These are phyloP conservation scores for Eupithecia centaureata DNA, from an alignment of 2,888 invertebrate species.

Conservation along the genomic window DNA sequence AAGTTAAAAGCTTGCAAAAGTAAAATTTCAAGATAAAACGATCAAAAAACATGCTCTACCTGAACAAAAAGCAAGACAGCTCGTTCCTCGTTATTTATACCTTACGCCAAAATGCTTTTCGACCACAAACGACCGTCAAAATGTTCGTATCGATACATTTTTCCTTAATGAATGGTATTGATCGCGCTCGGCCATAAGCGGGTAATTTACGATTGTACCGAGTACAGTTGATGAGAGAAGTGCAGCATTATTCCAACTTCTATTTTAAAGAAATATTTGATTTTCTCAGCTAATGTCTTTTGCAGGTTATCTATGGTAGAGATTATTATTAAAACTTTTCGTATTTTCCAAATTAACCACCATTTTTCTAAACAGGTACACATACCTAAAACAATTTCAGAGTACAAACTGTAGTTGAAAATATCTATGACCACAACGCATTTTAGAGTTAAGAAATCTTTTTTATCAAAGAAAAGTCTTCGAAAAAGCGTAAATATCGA, in stretches of 20 bases:
- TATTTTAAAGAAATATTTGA: too few species aligned
- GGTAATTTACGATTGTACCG: constrained; percentile 70
- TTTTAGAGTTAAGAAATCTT: too few species aligned
- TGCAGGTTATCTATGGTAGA: too few species aligned
- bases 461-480: not conserved
- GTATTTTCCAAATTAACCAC: too few species aligned
- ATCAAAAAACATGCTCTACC: constrained; percentile 13
- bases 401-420: too few species aligned
- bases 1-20: constrained; percentile 5
- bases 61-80: constrained; percentile 37
- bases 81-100: constrained; percentile 56
- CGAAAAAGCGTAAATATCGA: not conserved
- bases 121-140: constrained; percentile 63
- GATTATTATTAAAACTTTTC: too few species aligned
- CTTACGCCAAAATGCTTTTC: constrained; percentile 55
- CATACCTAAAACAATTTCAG: too few species aligned
- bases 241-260: too few species aligned
- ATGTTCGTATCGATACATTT: constrained; percentile 70
- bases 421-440: too few species aligned
- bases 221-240: constrained; percentile 24
- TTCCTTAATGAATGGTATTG: constrained; percentile 81
- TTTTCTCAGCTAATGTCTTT: too few species aligned
- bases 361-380: too few species aligned
- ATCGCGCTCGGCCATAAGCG: constrained; percentile 73
- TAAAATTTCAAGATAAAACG: not conserved